These are phyloP conservation scores for Capromys pilorides DNA, from an alignment of 2,797 vertebrate species.

Conservation along the genomic window DNA sequence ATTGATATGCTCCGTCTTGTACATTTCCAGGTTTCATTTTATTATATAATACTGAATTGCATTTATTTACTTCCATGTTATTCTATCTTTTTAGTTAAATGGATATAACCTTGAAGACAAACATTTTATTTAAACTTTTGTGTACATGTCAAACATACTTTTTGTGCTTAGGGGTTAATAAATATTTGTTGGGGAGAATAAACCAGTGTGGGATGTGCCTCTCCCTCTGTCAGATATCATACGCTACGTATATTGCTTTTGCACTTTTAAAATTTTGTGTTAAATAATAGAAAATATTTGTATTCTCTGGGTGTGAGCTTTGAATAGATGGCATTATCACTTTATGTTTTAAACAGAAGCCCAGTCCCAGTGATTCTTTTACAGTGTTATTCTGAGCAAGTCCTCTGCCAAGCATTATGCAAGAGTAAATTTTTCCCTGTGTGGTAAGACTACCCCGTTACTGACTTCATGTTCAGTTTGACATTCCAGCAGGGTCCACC, in stretches of 20 bases:
- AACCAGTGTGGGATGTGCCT: background rate
- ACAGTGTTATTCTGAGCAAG: conserved; percentile 80
- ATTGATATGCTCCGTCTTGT: background rate
- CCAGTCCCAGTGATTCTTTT: conserved; percentile 74
- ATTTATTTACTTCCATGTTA: background rate
- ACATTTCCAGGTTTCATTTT: background rate
- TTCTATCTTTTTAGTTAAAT: background rate
- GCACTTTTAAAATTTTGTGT: conserved; percentile 85
- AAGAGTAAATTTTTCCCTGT: conserved; percentile 83
- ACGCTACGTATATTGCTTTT: conserved; percentile 84
- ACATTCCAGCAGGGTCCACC: conserved; percentile 83
- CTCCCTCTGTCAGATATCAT: conserved; percentile 66
- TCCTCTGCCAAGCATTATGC: conserved; percentile 82
- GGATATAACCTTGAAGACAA: background rate
- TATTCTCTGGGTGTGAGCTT: conserved; percentile 85
- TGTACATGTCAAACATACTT: background rate
- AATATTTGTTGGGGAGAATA: background rate
- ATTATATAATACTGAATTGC: background rate
- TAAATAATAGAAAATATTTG: conserved; percentile 83
- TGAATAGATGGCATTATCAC: conserved; percentile 82
- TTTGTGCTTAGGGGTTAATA: background rate
- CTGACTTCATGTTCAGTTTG: conserved; percentile 79
- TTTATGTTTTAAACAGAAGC: conserved; percentile 70
- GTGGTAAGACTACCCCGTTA: conserved; percentile 83
- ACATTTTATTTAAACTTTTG: background rate